phyloP scores from a whole-genome alignment of 2,888 invertebrate genomes.

The Caenorhabditis sp. region DNA sequence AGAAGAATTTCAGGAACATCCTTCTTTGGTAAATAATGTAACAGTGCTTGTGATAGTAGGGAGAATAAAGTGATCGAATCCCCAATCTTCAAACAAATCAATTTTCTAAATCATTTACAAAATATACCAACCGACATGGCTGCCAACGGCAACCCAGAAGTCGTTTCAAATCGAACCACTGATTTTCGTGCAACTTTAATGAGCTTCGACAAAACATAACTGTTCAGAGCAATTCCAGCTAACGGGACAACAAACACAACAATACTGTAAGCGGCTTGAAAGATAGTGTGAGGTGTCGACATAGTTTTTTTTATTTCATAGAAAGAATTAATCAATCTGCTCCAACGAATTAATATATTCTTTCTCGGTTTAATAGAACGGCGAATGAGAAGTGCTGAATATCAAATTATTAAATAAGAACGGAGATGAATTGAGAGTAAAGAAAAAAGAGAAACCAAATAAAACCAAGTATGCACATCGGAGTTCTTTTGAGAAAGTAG shows the following conservation, averaged over 20 bases:
- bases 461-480: too few relatives aligned
- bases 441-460: too few relatives aligned
- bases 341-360: too few relatives aligned
- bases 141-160: constrained; percentile 64
- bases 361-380: too few relatives aligned
- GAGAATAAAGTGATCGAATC: constrained; percentile 47
- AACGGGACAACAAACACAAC: constrained; percentile 60
- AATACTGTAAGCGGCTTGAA: constrained; percentile 40
- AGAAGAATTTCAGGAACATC: constrained; percentile 30
- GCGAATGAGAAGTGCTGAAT: too few relatives aligned
- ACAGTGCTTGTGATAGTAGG: constrained; percentile 47
- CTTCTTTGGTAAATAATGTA: constrained; percentile 49
- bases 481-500: too few relatives aligned
- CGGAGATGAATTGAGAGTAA: too few relatives aligned
- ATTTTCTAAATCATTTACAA: too few relatives aligned
- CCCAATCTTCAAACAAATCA: constrained; percentile 35
- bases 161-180: constrained; percentile 64
- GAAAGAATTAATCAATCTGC: too few relatives aligned
- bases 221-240: constrained; percentile 60
- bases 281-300: neutral
- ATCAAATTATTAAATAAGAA: too few relatives aligned
- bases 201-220: constrained; percentile 60
- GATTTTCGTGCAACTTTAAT: constrained; percentile 53
- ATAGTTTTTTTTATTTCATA: neutral
- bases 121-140: constrained; percentile 60